phyloP scores from a whole-genome alignment of 2,113 vertebrate genomes.

The Corynorhinus townsendii region DNA sequence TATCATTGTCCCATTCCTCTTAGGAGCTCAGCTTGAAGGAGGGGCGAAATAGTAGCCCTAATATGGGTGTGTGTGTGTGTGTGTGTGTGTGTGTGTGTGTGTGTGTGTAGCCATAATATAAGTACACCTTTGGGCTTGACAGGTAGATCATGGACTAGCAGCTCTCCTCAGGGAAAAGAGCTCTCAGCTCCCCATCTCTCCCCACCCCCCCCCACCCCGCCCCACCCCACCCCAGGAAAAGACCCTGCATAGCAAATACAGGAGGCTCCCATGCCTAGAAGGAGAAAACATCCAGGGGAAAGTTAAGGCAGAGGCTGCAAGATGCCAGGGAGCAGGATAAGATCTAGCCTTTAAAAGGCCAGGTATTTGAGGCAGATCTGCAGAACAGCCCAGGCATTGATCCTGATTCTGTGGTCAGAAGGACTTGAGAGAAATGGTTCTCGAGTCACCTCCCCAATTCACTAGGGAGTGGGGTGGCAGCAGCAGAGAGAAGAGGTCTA shows the following conservation, averaged over 20 bases:
- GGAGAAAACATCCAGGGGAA: not conserved
- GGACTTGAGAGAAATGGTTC: not conserved
- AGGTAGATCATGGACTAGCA: not conserved
- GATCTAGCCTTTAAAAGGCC: not conserved
- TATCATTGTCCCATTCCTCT: slow-evolving; percentile 32
- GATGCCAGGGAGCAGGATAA: not conserved
- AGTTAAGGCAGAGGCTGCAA: not conserved
- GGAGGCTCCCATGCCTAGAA: not conserved
- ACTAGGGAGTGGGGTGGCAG: not conserved
- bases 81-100: too few species aligned
- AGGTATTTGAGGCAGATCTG: not conserved
- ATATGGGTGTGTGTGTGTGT: too few species aligned
- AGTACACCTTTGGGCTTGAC: not conserved
- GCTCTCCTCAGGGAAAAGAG: not conserved
- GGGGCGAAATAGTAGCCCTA: not conserved
- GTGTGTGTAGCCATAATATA: not conserved
- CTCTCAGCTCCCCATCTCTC: too few species aligned
- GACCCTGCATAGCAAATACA: not conserved
- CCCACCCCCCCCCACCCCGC: accelerated
- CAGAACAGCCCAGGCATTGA: not conserved
- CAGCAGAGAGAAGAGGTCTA: not conserved
- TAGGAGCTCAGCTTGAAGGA: slow-evolving; percentile 1
- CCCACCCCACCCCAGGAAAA: not conserved
- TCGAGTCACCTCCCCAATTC: not conserved
- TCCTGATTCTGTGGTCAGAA: not conserved